These are phyloP conservation scores for Pachypeltis micranthus DNA, from an alignment of 1,140 invertebrate species.

Conservation along the genomic window DNA sequence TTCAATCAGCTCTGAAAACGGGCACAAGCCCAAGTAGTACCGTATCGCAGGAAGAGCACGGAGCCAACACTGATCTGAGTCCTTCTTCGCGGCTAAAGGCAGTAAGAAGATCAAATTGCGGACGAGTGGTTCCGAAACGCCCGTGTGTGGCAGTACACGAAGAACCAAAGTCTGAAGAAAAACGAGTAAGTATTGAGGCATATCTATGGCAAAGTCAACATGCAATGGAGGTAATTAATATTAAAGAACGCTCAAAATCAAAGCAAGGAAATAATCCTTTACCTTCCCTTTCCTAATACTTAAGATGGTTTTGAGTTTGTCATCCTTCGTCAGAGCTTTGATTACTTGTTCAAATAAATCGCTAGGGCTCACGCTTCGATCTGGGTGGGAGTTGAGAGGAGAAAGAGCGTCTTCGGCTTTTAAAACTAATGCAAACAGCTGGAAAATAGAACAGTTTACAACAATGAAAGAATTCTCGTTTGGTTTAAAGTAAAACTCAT, in stretches of 20 bases:
- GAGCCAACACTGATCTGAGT: slow-evolving; percentile 15
- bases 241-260: too few relatives aligned
- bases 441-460: slow-evolving; percentile 8
- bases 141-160: slow-evolving; percentile 16
- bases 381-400: neutral
- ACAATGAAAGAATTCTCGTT: neutral
- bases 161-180: slow-evolving; percentile 17
- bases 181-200: neutral
- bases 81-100: slow-evolving; percentile 12
- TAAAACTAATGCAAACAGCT: slow-evolving; percentile 17
- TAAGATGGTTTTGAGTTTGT: slow-evolving; percentile 18
- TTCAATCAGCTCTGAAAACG: neutral
- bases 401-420: slow-evolving; percentile 19
- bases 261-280: neutral
- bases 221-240: too few relatives aligned
- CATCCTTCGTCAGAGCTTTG: slow-evolving; percentile 16
- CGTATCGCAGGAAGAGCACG: slow-evolving; percentile 18
- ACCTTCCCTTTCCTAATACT: slow-evolving; percentile 22
- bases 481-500: neutral
- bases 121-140: slow-evolving; percentile 12
- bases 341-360: slow-evolving; percentile 16
- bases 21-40: slow-evolving; percentile 13
- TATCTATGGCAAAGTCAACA: neutral
- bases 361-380: slow-evolving; percentile 6
- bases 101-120: slow-evolving; percentile 11